phyloP scores from a whole-genome alignment of 2,888 invertebrate genomes.

The Hypercompe scribonia region DNA sequence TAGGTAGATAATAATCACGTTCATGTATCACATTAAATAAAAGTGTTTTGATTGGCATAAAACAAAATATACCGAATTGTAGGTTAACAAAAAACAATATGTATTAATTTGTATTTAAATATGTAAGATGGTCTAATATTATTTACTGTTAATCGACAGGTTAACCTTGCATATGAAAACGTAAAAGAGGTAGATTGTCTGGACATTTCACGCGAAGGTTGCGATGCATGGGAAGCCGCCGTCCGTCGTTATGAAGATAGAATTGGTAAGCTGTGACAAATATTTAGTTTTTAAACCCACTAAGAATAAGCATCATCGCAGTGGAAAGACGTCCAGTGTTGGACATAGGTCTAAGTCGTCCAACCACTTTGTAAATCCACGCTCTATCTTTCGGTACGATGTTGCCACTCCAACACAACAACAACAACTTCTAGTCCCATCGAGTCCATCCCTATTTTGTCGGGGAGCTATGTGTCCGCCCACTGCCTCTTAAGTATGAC shows the following conservation, averaged over 20 bases:
- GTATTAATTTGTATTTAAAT: not conserved
- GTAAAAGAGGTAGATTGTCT: conserved; percentile 99
- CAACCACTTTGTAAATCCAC: too few relatives aligned
- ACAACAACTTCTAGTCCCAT: too few relatives aligned
- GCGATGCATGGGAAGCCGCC: conserved; percentile 99
- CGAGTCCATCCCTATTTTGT: too few relatives aligned
- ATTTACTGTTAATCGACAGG: conserved; percentile 62
- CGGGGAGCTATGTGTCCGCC: too few relatives aligned
- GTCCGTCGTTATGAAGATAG: conserved; percentile 98
- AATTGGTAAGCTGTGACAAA: conserved; percentile 87
- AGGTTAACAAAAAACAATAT: not conserved
- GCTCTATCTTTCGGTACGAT: too few relatives aligned
- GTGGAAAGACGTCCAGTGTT: too few relatives aligned
- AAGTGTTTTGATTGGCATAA: not conserved
- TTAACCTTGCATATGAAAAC: conserved; percentile 98
- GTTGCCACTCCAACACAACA: too few relatives aligned
- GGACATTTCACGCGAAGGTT: conserved; percentile 98
- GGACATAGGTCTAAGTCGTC: too few relatives aligned
- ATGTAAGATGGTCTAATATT: not conserved
- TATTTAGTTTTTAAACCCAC: not conserved
- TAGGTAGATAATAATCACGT: too few relatives aligned
- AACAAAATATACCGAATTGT: too few relatives aligned
- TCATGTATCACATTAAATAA: not conserved
- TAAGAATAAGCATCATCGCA: not conserved
- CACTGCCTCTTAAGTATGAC: too few relatives aligned